A percentile compares a stretch with the other conserved stretches of the same genome.
Conservation (phyloP, 30 jellyfish, hydroid and myxozoan species). For the Phacellophora camtschatica region DNA sequence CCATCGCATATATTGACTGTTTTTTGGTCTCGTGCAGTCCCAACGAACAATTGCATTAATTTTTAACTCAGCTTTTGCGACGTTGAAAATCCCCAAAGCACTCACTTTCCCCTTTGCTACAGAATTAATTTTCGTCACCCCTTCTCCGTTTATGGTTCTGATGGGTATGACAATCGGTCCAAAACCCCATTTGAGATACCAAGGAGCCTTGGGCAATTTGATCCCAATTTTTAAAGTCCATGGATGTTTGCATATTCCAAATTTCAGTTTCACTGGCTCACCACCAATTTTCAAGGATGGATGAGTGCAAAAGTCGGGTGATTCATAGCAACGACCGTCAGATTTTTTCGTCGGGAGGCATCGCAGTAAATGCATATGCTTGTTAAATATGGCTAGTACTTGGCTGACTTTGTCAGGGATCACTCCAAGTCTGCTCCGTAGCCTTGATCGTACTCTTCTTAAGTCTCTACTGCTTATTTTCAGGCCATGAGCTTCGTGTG, state of each 20-base stretch:
- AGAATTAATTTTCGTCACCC: conserved; percentile 56
- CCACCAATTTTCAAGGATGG: conserved; percentile 45
- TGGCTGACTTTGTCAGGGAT: conserved; percentile 14
- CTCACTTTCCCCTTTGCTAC: conserved; percentile 35
- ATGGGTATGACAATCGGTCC: conserved; percentile 68
- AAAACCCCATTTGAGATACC: conserved; percentile 62
- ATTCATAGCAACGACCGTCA: conserved; percentile 27
- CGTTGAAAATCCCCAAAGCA: conserved; percentile 24
- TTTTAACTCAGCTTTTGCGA: conserved; percentile 35
- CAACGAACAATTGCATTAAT: conserved; percentile 58
- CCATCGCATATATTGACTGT: conserved; percentile 16
- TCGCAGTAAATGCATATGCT: conserved; percentile 23
- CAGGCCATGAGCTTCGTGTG: neutral
- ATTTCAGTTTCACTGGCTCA: conserved; percentile 17
- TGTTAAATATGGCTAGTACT: conserved; percentile 29
- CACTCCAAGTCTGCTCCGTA: neutral
- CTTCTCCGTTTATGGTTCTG: conserved; percentile 22
- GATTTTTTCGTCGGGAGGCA: conserved; percentile 50
- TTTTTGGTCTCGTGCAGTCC: conserved; percentile 71
- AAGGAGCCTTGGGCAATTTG: conserved; percentile 55
- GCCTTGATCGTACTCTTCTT: conserved; percentile 3
- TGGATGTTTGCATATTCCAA: conserved; percentile 64
- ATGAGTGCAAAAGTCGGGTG: conserved; percentile 43
- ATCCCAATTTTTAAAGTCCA: conserved; percentile 64
- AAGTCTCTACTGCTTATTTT: conserved; percentile 1